Conservation (phyloP, 2,797 vertebrate species). For the Merluccius polli region DNA sequence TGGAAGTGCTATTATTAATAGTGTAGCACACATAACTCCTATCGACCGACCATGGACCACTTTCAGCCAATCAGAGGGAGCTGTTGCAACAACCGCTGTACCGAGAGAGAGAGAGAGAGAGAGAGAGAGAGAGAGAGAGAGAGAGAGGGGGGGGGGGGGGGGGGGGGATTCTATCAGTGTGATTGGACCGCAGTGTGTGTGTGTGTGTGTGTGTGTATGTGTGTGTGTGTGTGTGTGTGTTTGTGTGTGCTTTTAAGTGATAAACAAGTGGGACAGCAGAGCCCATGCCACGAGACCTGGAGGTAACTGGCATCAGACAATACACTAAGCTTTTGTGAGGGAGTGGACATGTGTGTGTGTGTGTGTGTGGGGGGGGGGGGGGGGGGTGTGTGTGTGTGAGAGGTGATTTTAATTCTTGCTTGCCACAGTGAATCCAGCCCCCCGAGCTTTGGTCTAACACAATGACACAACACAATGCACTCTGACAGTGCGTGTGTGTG, state of each 20-base stretch:
- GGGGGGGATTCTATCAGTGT: not conserved
- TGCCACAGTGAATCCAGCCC: conserved; percentile 28
- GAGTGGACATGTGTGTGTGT: conserved; percentile 9
- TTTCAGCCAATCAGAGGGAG: not conserved
- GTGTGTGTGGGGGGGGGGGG: not conserved
- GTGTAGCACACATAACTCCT: not conserved
- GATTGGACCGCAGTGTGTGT: not conserved
- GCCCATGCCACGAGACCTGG: conserved; percentile 41
- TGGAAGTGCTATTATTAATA: not conserved
- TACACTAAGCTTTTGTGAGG: conserved; percentile 23
- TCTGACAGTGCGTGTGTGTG: conserved; percentile 19
- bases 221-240: conserved; percentile 5
- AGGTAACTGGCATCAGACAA: conserved; percentile 50
- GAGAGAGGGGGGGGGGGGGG: too few relatives aligned
- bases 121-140: too few relatives aligned
- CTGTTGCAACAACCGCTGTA: not conserved
- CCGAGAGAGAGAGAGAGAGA: too few relatives aligned
- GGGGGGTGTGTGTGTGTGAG: conserved; percentile 4
- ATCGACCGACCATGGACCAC: not conserved
- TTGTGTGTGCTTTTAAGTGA: conserved; percentile 28
- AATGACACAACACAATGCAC: conserved; percentile 31
- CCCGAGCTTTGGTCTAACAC: conserved; percentile 29
- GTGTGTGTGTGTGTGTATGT: conserved; percentile 10
- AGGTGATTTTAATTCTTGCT: conserved; percentile 29
- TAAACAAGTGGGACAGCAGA: conserved; percentile 54